phyloP scores from a whole-genome alignment of 1,140 invertebrate genomes.

The Drosophila navojoa region DNA sequence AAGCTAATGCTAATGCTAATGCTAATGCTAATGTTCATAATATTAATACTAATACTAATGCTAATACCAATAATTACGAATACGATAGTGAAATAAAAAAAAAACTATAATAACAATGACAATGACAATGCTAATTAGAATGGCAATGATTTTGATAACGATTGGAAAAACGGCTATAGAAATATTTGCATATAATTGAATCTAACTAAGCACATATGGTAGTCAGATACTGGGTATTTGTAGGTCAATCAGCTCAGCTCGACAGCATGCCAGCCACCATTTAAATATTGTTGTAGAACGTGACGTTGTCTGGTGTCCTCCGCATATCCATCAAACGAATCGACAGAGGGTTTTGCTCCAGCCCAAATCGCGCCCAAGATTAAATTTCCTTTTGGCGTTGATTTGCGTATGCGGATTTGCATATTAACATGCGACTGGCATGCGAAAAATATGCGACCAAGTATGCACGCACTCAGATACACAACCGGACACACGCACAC shows the following conservation, averaged over 20 bases:
- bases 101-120: too few relatives aligned
- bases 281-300: constrained; percentile 56
- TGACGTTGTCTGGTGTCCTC: constrained; percentile 16
- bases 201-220: too few relatives aligned
- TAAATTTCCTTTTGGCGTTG: constrained; percentile 42
- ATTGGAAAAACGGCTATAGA: background rate
- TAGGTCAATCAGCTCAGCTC: background rate
- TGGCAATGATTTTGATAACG: background rate
- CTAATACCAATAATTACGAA: too few relatives aligned
- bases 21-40: too few relatives aligned
- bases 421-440: constrained; percentile 52
- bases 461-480: background rate
- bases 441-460: constrained; percentile 33
- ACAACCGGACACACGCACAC: background rate
- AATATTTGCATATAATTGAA: too few relatives aligned
- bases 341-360: background rate
- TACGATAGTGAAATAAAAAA: too few relatives aligned
- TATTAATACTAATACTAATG: too few relatives aligned
- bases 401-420: constrained; percentile 76
- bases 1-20: too few relatives aligned
- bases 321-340: constrained; percentile 9
- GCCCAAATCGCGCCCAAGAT: constrained; percentile 2
- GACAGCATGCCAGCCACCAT: constrained; percentile 10
- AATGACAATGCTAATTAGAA: too few relatives aligned
- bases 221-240: background rate